A percentile compares a stretch with the other conserved stretches of the same genome.
Evolutionary conservation across 2,888 invertebrate species (phyloP).

Genomic region (Cacoxenus indagator): DNA sequence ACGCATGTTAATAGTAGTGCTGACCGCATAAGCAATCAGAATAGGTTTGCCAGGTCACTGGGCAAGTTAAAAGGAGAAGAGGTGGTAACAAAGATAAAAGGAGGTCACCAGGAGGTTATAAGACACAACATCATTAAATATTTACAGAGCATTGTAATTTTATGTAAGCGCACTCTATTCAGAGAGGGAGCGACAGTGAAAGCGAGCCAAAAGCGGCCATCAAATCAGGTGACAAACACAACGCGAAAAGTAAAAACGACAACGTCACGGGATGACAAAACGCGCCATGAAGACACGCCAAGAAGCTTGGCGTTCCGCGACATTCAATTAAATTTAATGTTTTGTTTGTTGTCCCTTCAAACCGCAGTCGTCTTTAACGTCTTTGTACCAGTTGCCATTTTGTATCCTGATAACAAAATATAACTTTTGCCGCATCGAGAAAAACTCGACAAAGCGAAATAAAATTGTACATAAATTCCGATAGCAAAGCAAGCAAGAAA

Average conservation of each 20-base stretch:
- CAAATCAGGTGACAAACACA: slow-evolving; percentile 6
- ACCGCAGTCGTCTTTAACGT: not conserved
- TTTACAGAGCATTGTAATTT: slow-evolving; percentile 63
- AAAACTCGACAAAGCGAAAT: slow-evolving; percentile 14
- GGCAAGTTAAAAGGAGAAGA: too few species aligned
- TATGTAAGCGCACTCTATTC: slow-evolving; percentile 9
- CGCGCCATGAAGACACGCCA: slow-evolving; percentile 21
- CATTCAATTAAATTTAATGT: slow-evolving; percentile 61
- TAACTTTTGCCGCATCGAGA: slow-evolving; percentile 41
- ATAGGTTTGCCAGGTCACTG: too few species aligned
- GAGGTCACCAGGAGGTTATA: too few species aligned
- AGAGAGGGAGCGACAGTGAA: not conserved
- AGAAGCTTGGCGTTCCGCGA: slow-evolving; percentile 31
- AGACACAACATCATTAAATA: slow-evolving; percentile 60
- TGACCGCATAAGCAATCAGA: too few species aligned
- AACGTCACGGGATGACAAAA: not conserved
- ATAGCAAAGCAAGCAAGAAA: too few species aligned
- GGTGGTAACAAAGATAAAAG: too few species aligned
- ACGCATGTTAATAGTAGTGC: too few species aligned
- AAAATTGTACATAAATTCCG: slow-evolving; percentile 19
- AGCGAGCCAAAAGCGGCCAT: too few species aligned
- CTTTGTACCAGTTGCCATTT: too few species aligned
- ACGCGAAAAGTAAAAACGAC: not conserved
- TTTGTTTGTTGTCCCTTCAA: slow-evolving; percentile 46
- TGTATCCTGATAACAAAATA: slow-evolving; percentile 52